Percentiles rank a stretch among this genome's conserved stretches.
Evolutionary conservation across 2,888 invertebrate genomes (phyloP).

Genomic region (Allygus modestus): DNA sequence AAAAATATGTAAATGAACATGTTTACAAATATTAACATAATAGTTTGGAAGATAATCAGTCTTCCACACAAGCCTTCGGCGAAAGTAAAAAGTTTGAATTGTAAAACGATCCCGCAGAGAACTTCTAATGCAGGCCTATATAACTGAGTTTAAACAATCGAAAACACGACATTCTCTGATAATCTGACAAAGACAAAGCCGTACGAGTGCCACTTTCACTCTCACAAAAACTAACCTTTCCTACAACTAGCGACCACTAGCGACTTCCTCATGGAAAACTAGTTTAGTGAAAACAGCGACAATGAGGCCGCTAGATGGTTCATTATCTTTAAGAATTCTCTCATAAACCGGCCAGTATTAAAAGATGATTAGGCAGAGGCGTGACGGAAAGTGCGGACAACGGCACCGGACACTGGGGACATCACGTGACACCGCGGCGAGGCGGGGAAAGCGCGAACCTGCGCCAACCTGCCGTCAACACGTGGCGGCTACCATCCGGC

Average conservation of each 20-base stretch:
- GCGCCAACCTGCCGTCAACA: background rate
- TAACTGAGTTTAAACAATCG: no score
- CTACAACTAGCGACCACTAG: background rate
- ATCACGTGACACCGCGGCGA: background rate
- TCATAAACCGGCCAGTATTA: conserved; percentile 46
- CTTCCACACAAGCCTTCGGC: no score
- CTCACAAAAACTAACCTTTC: background rate
- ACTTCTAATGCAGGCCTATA: no score
- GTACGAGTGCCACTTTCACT: background rate
- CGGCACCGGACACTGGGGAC: conserved; percentile 26
- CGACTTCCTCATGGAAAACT: background rate
- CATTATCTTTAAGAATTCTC: conserved; percentile 42
- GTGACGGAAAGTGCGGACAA: conserved; percentile 51
- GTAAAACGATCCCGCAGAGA: no score
- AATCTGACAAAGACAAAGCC: no score
- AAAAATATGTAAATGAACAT: no score
- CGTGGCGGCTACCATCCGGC: background rate
- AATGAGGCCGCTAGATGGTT: conserved; percentile 3
- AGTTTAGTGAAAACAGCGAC: conserved; percentile 43
- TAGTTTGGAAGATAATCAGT: no score
- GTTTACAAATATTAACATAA: no score
- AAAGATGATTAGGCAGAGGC: conserved; percentile 51
- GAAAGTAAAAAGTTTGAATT: no score
- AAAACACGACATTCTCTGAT: no score
- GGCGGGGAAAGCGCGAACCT: conserved; percentile 5